Percentiles rank a stretch among this genome's conserved stretches.
These are phyloP conservation scores for Malacosoma neustria DNA, from an alignment of 2,888 invertebrate genomes.

Conservation along the genomic window DNA sequence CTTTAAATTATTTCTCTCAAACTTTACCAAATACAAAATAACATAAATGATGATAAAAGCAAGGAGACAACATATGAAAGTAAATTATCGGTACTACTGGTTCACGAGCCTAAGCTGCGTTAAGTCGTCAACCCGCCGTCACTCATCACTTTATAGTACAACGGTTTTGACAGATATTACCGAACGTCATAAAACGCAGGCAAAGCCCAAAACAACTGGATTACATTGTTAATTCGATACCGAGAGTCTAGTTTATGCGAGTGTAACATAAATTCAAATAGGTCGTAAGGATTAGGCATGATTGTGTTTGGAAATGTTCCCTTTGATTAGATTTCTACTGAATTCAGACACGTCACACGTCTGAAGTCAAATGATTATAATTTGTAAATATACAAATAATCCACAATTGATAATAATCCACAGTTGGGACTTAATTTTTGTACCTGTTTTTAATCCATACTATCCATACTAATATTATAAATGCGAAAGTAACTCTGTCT, in stretches of 20 bases:
- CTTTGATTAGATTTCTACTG: not conserved
- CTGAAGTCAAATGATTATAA: too few species aligned
- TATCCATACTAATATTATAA: too few species aligned
- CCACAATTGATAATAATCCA: too few species aligned
- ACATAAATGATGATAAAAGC: too few species aligned
- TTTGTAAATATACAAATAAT: too few species aligned
- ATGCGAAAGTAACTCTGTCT: too few species aligned
- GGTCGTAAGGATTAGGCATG: conserved; percentile 1
- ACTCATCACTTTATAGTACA: conserved; percentile 56
- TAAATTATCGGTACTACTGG: conserved; percentile 12
- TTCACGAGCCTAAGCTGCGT: conserved; percentile 10
- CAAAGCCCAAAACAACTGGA: conserved; percentile 25
- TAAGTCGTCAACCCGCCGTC: conserved; percentile 32
- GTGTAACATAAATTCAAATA: conserved; percentile 3
- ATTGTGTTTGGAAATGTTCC: not conserved
- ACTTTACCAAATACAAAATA: too few species aligned
- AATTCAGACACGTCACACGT: too few species aligned
- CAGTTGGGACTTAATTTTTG: too few species aligned
- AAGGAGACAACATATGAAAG: too few species aligned
- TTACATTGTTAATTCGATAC: conserved; percentile 38
- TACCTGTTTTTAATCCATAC: too few species aligned
- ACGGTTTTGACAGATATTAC: conserved; percentile 65
- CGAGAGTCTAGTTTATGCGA: conserved; percentile 19
- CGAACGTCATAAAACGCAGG: conserved; percentile 52
- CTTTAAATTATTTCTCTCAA: too few species aligned